Evolutionary conservation across 2,113 vertebrate genomes (phyloP).

Genomic region (Gallinago media): DNA sequence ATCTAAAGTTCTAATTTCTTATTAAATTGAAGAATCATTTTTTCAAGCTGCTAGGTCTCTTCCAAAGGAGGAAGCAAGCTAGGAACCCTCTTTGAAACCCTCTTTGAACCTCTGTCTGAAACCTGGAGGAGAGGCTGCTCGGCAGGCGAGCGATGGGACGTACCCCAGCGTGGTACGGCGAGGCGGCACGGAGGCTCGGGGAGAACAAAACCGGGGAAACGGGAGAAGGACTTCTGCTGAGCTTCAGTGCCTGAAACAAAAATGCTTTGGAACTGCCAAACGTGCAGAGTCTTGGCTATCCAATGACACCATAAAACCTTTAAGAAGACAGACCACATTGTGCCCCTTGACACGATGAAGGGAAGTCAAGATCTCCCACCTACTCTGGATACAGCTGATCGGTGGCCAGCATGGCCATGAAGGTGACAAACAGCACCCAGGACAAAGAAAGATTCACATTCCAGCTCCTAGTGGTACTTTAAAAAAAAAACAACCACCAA

Average conservation of each 20-base stretch:
- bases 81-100: not conserved
- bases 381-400: not conserved
- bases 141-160: not conserved
- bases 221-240: not conserved
- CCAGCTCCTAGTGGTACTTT: not conserved
- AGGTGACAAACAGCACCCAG: not conserved
- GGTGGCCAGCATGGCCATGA: not conserved
- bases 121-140: not conserved
- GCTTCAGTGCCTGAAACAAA: not conserved
- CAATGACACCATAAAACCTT: not conserved
- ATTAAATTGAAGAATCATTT: not conserved
- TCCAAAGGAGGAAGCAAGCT: not conserved
- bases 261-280: not conserved
- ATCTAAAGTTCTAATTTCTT: not conserved
- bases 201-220: rapidly evolving
- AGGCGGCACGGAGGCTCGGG: rapidly evolving
- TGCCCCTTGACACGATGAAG: not conserved
- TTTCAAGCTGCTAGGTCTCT: not conserved
- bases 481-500: not conserved
- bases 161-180: rapidly evolving
- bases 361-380: not conserved
- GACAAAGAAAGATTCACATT: not conserved
- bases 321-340: not conserved
- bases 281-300: not conserved
- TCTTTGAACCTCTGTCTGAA: not conserved